These are phyloP conservation scores for Cyrtodaria siliqua DNA, from an alignment of 2,888 invertebrate genomes.

Conservation along the genomic window DNA sequence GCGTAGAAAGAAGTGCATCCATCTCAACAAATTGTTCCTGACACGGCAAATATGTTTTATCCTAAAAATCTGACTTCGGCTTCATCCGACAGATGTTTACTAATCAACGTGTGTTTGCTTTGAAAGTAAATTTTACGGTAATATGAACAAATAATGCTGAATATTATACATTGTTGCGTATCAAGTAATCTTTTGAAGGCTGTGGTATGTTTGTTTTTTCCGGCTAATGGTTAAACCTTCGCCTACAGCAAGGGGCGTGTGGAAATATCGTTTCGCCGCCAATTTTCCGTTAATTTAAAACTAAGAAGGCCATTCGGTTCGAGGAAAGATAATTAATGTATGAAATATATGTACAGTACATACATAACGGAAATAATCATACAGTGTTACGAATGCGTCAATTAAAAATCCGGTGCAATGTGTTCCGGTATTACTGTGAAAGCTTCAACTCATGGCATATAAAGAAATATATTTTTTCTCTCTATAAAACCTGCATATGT, in stretches of 20 bases:
- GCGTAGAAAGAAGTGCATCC: constrained; percentile 5
- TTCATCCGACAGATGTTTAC: constrained; percentile 46
- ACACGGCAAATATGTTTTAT: constrained; percentile 52
- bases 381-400: too few species aligned
- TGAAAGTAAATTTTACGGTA: constrained; percentile 37
- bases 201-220: constrained; percentile 28
- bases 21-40: constrained; percentile 41
- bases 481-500: too few species aligned
- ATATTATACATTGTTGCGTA: constrained; percentile 26
- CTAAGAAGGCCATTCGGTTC: background rate
- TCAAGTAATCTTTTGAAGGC: constrained; percentile 36
- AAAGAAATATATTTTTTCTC: too few species aligned
- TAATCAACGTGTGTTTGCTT: constrained; percentile 41
- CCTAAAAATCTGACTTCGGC: constrained; percentile 31
- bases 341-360: too few species aligned
- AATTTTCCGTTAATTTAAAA: constrained; percentile 12
- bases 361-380: too few species aligned
- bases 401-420: too few species aligned
- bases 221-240: constrained; percentile 37
- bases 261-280: constrained; percentile 19
- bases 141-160: constrained; percentile 27
- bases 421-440: too few species aligned
- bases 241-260: constrained; percentile 12
- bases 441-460: too few species aligned
- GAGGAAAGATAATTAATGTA: too few species aligned